Conservation (phyloP, 2,113 vertebrate genomes). For the Pan troglodytes region NHGRI_mPanTro3-v2.1_pri NC_072416.2:19470501-19471000, state of each 20-base stretch:
- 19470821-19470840: too few relatives aligned
- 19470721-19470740: background rate
- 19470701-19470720: background rate
- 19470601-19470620: background rate
- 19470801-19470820: too few relatives aligned
- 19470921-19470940: too few relatives aligned
- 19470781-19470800: too few relatives aligned
- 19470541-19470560: background rate
- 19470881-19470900: too few relatives aligned
- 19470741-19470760: background rate
- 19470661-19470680: background rate
- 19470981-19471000: too few relatives aligned
- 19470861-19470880: too few relatives aligned
- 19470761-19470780: too few relatives aligned
- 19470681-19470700: background rate
- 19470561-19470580: background rate
- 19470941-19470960: too few relatives aligned
- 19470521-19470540: slow-evolving; percentile 32
- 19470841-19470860: too few relatives aligned
- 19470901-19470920: too few relatives aligned
- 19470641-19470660: background rate
- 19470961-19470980: too few relatives aligned
- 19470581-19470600: background rate
- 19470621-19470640: background rate
- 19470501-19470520: background rate